Percentiles rank a stretch among this genome's conserved stretches.
phyloP scores from a whole-genome alignment of 2,797 vertebrate genomes.

The Dermochelys coriacea region DNA sequence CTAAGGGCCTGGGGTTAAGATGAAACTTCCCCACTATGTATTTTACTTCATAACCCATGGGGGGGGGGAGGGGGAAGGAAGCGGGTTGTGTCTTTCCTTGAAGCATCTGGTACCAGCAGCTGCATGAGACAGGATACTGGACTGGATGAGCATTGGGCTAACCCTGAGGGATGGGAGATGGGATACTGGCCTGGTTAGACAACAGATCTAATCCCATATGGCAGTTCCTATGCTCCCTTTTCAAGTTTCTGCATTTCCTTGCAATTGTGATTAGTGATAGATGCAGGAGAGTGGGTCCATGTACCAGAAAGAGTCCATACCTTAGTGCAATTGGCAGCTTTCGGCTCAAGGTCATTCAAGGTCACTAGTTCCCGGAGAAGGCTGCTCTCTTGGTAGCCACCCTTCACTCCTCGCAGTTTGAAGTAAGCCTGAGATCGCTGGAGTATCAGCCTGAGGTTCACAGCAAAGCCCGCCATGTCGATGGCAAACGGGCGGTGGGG shows the following conservation, averaged over 20 bases:
- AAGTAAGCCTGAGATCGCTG: slow-evolving; percentile 98
- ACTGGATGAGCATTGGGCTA: accelerated
- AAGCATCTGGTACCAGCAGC: accelerated
- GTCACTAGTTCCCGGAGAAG: slow-evolving; percentile 97
- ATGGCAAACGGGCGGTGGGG: slow-evolving; percentile 98
- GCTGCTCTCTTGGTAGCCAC: slow-evolving; percentile 98
- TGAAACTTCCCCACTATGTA: accelerated
- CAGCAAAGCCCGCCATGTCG: slow-evolving; percentile 99
- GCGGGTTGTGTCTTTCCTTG: not conserved
- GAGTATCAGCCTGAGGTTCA: slow-evolving; percentile 96
- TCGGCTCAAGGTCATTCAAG: slow-evolving; percentile 96
- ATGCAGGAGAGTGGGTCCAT: accelerated
- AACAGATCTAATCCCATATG: not conserved
- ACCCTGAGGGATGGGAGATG: not conserved
- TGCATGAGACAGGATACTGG: accelerated
- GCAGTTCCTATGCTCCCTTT: not conserved
- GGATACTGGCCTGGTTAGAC: not conserved
- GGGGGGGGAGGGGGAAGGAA: accelerated
- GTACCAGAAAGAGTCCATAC: slow-evolving; percentile 52
- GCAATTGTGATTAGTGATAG: not conserved
- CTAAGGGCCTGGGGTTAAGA: not conserved
- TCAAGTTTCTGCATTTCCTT: not conserved
- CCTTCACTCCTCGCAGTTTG: slow-evolving; percentile 96
- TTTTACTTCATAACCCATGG: not conserved
- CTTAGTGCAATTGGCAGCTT: slow-evolving; percentile 99